Evolutionary conservation across 30 jellyfish, hydroid and myxozoan genomes (phyloP).

Genomic region (Cassiopea xamachana): DNA sequence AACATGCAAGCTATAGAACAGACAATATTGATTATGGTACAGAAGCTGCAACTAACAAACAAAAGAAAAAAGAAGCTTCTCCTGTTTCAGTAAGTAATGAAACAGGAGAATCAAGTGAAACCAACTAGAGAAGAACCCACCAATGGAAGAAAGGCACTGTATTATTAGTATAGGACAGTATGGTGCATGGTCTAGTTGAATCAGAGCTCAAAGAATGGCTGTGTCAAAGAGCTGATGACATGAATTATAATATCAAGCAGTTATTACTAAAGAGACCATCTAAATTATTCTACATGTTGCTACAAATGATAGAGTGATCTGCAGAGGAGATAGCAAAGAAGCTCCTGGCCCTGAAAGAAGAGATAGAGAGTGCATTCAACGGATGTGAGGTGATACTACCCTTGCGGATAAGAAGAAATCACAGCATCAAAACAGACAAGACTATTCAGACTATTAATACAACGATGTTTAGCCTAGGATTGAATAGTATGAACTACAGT

Average conservation of each 20-base stretch:
- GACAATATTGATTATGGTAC: background rate
- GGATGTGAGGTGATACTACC: background rate
- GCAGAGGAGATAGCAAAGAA: background rate
- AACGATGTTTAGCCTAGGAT: background rate
- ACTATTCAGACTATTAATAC: background rate
- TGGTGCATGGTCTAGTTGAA: background rate
- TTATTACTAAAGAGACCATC: background rate
- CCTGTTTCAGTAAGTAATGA: background rate
- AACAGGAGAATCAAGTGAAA: background rate
- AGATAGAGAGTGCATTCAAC: background rate
- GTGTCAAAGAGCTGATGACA: background rate
- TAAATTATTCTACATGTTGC: background rate
- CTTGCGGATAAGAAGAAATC: background rate
- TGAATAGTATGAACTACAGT: background rate
- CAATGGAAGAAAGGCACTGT: background rate
- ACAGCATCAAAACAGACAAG: background rate
- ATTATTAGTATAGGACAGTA: background rate
- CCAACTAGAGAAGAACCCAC: background rate
- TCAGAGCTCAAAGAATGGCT: background rate
- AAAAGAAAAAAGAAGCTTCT: background rate
- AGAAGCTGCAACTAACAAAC: background rate
- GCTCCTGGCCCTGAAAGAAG: background rate
- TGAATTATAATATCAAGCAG: background rate
- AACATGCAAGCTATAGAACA: background rate
- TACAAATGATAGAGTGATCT: background rate